Evolutionary conservation across 2,797 vertebrate species (phyloP).

Genomic region (Mus spretus): DNA sequence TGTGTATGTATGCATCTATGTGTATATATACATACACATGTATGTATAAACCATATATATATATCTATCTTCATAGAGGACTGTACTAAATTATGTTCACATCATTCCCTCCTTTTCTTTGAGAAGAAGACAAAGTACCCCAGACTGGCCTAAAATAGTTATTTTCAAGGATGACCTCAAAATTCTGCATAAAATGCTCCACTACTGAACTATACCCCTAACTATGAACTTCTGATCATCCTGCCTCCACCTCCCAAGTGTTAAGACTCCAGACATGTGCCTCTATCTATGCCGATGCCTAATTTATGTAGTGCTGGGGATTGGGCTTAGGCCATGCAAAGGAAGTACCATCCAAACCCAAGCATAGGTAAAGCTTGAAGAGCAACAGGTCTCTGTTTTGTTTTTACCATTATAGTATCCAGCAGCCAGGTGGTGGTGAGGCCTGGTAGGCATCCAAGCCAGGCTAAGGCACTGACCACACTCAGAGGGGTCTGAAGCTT

Average conservation of each 20-base stretch:
- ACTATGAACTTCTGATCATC: not conserved
- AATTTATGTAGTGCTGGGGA: not conserved
- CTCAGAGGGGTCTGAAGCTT: conserved; percentile 86
- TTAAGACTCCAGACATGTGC: not conserved
- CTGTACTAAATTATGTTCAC: not conserved
- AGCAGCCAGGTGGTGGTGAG: conserved; percentile 94
- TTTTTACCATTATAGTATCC: conserved; percentile 96
- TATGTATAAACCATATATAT: too few relatives aligned
- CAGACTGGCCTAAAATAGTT: not conserved
- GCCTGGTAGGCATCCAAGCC: conserved; percentile 95
- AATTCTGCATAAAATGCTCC: not conserved
- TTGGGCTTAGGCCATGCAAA: not conserved
- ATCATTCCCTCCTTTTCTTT: not conserved
- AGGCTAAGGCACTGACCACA: conserved; percentile 95
- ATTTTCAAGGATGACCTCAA: not conserved
- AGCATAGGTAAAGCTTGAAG: conserved; percentile 25
- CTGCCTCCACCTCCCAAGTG: not conserved
- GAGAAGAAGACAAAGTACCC: not conserved
- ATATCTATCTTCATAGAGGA: conserved; percentile 28
- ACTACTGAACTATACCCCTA: not conserved
- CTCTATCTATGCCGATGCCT: not conserved
- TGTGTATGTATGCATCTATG: too few relatives aligned
- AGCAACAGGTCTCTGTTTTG: not conserved
- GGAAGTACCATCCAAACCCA: not conserved
- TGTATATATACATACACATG: too few relatives aligned